Percentiles rank a stretch among this genome's conserved stretches.
Conservation (phyloP, 2,113 vertebrate species). For the Aythya baeri region DNA sequence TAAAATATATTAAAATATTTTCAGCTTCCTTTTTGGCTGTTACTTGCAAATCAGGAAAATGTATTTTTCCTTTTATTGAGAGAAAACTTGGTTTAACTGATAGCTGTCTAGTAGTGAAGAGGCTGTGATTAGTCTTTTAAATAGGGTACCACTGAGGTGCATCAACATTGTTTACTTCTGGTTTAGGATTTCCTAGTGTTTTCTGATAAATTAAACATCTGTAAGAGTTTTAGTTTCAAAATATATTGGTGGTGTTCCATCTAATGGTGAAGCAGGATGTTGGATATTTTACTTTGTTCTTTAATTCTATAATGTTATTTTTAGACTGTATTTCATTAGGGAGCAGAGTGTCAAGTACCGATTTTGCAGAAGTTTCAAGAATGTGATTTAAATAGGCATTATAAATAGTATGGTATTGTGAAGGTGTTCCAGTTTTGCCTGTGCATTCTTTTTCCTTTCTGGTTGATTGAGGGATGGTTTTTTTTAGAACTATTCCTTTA, state of each 20-base stretch:
- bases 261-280: background rate
- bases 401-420: background rate
- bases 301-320: background rate
- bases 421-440: background rate
- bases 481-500: background rate
- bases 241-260: background rate
- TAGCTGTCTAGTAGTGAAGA: background rate
- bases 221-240: background rate
- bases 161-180: background rate
- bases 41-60: background rate
- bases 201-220: background rate
- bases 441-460: background rate
- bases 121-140: background rate
- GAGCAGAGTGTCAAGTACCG: background rate
- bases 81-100: background rate
- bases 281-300: background rate
- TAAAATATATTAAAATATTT: background rate
- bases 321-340: background rate
- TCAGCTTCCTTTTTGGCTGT: background rate
- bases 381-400: background rate
- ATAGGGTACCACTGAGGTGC: background rate
- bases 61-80: background rate
- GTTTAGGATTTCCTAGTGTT: background rate
- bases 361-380: background rate
- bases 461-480: background rate